Evolutionary conservation across 2,888 invertebrate species (phyloP).

Genomic region (Molorchus minor): DNA sequence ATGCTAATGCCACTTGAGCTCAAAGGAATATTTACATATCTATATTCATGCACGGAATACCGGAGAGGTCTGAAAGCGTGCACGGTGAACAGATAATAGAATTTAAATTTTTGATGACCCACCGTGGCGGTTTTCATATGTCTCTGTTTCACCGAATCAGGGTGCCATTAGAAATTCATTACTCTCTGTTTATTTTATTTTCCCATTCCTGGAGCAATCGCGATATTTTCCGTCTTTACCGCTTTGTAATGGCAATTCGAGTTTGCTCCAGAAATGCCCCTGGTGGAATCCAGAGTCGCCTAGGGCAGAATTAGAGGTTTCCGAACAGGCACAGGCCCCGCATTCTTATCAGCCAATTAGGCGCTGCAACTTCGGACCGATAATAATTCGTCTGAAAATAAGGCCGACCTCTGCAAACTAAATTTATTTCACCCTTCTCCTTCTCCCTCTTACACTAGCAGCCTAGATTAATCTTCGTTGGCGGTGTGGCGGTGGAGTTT

Average conservation of each 20-base stretch:
- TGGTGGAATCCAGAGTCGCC: slow-evolving; percentile 27
- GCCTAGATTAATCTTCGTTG: slow-evolving; percentile 24
- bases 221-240: slow-evolving; percentile 18
- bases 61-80: not conserved
- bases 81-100: not conserved
- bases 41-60: not conserved
- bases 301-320: slow-evolving; percentile 30
- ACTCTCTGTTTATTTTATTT: slow-evolving; percentile 4
- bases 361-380: slow-evolving; percentile 53
- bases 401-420: slow-evolving; percentile 43
- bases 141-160: not conserved
- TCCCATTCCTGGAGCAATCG: not conserved
- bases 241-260: slow-evolving; percentile 26
- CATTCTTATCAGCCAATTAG: slow-evolving; percentile 61
- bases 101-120: not conserved
- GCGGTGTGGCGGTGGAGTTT: slow-evolving; percentile 13
- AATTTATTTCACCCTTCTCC: slow-evolving; percentile 38
- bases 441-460: slow-evolving; percentile 19
- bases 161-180: slow-evolving; percentile 3
- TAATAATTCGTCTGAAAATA: slow-evolving; percentile 49
- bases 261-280: slow-evolving; percentile 19
- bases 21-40: not conserved
- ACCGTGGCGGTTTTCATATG: not conserved
- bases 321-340: slow-evolving; percentile 48
- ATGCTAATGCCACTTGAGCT: too few species aligned